Percentiles rank a stretch among this genome's conserved stretches.
These are phyloP conservation scores for Lucilia cuprina DNA, from an alignment of 1,140 invertebrate species.

Conservation along the genomic window DNA sequence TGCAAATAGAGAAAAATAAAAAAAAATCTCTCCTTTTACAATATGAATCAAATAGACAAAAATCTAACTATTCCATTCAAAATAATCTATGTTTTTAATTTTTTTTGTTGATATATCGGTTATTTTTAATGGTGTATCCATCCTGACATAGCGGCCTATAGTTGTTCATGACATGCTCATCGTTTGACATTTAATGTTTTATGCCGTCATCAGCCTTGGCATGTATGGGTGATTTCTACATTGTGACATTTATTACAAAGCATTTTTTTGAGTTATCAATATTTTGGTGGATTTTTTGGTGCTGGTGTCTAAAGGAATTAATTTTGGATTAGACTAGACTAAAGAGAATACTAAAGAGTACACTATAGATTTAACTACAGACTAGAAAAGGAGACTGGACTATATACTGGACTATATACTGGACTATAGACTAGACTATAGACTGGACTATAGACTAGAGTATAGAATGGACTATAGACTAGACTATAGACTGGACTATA, in stretches of 20 bases:
- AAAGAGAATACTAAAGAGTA: no score
- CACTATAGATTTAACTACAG: no score
- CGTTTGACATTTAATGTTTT: background rate
- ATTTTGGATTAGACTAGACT: background rate
- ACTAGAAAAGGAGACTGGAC: no score
- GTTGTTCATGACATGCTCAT: background rate
- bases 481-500: no score
- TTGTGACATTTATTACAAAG: background rate
- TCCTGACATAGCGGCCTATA: background rate
- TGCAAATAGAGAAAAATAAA: background rate
- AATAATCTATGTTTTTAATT: background rate
- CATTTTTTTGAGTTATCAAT: background rate
- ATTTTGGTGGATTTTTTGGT: background rate
- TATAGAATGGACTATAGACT: no score
- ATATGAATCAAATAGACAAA: background rate
- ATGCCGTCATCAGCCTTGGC: background rate
- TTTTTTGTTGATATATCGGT: background rate
- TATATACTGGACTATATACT: no score
- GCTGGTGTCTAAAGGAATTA: background rate
- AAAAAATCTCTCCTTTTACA: background rate
- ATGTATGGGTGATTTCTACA: background rate
- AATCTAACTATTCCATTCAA: conserved; percentile 7
- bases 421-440: no score
- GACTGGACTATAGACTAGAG: no score
- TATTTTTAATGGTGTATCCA: background rate